Evolutionary conservation across 2,888 invertebrate species (phyloP).

Genomic region (Frankliniella fusca): DNA sequence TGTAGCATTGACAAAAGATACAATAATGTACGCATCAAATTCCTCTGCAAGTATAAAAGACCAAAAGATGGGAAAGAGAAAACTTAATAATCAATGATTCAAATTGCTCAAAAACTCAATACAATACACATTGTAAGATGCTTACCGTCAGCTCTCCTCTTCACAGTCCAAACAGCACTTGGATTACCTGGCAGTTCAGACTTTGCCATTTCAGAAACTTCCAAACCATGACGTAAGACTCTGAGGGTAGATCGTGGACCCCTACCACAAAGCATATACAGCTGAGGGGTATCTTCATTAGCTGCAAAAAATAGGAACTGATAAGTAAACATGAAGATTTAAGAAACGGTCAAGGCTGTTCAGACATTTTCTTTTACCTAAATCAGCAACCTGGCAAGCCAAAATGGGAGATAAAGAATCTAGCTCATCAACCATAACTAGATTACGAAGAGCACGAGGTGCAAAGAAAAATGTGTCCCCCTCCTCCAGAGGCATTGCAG

Average conservation of each 20-base stretch:
- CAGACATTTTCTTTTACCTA: conserved; percentile 47
- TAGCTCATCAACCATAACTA: conserved; percentile 94
- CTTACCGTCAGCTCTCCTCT: conserved; percentile 93
- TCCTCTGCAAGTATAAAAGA: conserved; percentile 78
- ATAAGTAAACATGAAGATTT: not conserved
- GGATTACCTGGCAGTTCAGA: conserved; percentile 99
- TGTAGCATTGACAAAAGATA: conserved; percentile 98
- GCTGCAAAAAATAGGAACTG: conserved; percentile 51
- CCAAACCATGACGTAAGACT: conserved; percentile 92
- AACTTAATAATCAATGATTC: not conserved
- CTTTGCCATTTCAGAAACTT: conserved; percentile 99
- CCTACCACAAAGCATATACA: conserved; percentile 93
- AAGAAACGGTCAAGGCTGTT: conserved; percentile 22
- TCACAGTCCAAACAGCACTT: conserved; percentile 99
- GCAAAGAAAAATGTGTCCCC: conserved; percentile 99
- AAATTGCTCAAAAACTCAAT: not conserved
- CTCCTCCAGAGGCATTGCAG: conserved; percentile 96
- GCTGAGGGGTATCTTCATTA: conserved; percentile 97
- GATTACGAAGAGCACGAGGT: conserved; percentile 85
- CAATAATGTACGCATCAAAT: conserved; percentile 98
- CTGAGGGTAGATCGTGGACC: conserved; percentile 91
- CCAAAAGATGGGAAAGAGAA: not conserved
- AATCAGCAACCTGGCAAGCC: conserved; percentile 78
- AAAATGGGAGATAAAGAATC: conserved; percentile 92
- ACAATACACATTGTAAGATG: conserved; percentile 39